Evolutionary conservation across 2,113 vertebrate genomes (phyloP).

Genomic region (Todiramphus chloris): DNA sequence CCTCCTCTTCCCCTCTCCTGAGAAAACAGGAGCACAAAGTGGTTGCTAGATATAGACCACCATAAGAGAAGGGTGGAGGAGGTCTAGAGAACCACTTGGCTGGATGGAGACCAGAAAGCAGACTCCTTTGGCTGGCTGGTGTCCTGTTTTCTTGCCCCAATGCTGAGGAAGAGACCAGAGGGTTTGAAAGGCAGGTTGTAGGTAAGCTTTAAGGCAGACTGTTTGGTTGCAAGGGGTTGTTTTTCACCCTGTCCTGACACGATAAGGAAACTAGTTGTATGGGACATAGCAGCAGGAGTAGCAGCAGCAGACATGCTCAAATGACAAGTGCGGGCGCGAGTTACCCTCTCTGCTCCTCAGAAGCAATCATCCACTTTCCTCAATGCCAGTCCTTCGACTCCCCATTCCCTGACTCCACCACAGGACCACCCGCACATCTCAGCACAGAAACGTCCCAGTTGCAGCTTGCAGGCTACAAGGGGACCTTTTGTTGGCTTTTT

Average conservation of each 20-base stretch:
- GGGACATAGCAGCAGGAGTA: conserved; percentile 87
- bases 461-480: not conserved
- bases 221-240: conserved; percentile 76
- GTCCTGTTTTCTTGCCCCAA: conserved; percentile 57
- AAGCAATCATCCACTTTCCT: conserved; percentile 49
- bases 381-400: conserved; percentile 37
- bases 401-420: not conserved
- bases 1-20: not conserved
- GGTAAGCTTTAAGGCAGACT: conserved; percentile 88
- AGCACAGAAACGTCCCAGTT: not conserved
- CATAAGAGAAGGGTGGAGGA: not conserved
- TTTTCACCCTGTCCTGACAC: conserved; percentile 77
- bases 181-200: conserved; percentile 73
- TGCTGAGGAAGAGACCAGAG: conserved; percentile 65
- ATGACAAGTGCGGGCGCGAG: conserved; percentile 66
- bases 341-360: conserved; percentile 56
- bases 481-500: conserved; percentile 4
- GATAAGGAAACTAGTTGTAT: conserved; percentile 73
- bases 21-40: not conserved
- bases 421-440: not conserved
- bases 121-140: conserved; percentile 50
- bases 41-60: not conserved
- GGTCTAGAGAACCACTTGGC: not conserved
- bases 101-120: conserved; percentile 41
- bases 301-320: conserved; percentile 86